phyloP scores from a whole-genome alignment of 1,140 invertebrate genomes.

The Dendroctonus ponderosae region DNA sequence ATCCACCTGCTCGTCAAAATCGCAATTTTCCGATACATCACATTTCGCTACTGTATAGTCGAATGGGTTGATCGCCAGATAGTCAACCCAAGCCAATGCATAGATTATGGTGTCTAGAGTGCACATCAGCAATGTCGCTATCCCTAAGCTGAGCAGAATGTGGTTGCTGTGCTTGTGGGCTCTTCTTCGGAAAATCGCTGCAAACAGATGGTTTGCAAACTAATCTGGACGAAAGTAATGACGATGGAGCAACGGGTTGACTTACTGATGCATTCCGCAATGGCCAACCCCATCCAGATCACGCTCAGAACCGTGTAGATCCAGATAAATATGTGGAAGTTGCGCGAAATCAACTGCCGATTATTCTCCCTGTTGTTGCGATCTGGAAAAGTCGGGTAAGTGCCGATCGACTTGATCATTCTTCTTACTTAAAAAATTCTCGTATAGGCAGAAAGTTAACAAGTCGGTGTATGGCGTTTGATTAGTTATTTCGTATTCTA shows the following conservation, averaged over 20 bases:
- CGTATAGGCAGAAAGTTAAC: background rate
- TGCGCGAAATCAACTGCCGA: too few species aligned
- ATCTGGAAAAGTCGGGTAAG: too few species aligned
- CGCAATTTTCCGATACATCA: background rate
- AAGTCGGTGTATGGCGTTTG: background rate
- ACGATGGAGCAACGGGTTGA: background rate
- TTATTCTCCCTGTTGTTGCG: too few species aligned
- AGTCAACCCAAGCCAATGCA: conserved; percentile 2
- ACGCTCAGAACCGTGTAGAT: background rate
- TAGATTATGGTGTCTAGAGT: conserved; percentile 3
- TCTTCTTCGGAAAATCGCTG: conserved; percentile 2
- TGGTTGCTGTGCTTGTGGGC: background rate
- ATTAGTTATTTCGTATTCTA: background rate
- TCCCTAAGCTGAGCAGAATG: background rate
- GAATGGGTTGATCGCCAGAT: background rate
- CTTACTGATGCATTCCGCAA: conserved; percentile 3
- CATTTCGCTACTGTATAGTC: background rate
- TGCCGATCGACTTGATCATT: too few species aligned
- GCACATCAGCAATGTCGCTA: background rate
- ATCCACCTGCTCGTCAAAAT: conserved; percentile 1
- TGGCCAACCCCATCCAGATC: background rate
- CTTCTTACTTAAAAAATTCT: background rate
- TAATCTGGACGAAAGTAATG: too few species aligned
- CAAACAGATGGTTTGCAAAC: too few species aligned
- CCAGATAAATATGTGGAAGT: conserved; percentile 2